A percentile compares a stretch with the other conserved stretches of the same genome.
Conservation (phyloP, 2,797 vertebrate species). For the Loriculus beryllinus region DNA sequence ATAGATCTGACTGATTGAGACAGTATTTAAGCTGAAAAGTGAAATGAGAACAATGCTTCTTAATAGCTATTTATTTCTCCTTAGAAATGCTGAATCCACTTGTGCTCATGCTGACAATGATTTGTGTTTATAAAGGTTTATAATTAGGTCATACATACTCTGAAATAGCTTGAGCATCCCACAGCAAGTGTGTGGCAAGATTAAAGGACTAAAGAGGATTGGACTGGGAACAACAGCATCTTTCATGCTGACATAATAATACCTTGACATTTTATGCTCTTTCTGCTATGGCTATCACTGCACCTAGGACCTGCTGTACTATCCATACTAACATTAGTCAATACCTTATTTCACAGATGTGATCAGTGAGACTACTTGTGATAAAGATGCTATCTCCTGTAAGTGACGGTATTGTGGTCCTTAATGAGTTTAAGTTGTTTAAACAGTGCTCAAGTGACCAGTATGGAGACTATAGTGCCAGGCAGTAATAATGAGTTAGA, state of each 20-base stretch:
- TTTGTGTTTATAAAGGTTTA: constrained; percentile 15
- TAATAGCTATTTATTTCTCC: constrained; percentile 10
- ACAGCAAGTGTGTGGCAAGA: background rate
- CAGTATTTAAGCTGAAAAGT: background rate
- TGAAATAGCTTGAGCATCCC: background rate
- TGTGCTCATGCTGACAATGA: background rate
- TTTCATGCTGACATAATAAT: background rate
- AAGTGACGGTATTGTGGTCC: background rate
- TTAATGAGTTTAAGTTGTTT: background rate
- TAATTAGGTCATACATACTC: background rate
- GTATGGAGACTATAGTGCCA: background rate
- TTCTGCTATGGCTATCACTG: background rate
- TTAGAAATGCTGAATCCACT: background rate
- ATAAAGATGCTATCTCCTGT: background rate
- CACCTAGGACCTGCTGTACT: background rate
- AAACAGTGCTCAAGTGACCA: background rate
- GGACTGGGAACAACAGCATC: background rate
- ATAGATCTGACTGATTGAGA: background rate
- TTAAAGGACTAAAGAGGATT: background rate
- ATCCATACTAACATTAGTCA: background rate
- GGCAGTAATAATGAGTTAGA: background rate
- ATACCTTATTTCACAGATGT: background rate
- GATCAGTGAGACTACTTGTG: background rate
- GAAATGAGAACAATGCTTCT: background rate
- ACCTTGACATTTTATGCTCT: background rate